Base-by-base conservation (phyloP, 2,888 invertebrate genomes). In the Lycocerus yunnanus region DNA sequence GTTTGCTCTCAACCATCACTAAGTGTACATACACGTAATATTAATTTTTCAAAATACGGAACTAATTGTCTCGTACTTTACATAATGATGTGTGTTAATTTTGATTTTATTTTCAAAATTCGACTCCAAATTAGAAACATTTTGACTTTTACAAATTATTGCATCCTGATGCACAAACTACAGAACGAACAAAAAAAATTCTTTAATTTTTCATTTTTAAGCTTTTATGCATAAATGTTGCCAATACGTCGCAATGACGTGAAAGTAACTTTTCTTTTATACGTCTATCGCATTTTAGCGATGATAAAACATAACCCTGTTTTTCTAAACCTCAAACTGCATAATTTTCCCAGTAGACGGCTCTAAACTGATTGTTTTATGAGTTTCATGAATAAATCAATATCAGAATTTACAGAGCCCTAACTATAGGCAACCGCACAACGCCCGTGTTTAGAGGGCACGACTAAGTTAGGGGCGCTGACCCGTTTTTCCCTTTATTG, bases 1-100 rank as follows among this genome's bases (percentile, higher is more conserved):
- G 73, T 66, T 75, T 72, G 77, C 77, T 73, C 67, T 74, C 77
- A 66, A 73, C 77, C 77, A 73, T 69, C 66, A 72, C 77, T 75
- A 74, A 74, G 72, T 69, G 72, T 69, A 72, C 70, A 69, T 18
- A 18, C 20, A 63, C 61, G 18, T 18, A 67, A 73, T 73, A 73
- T 73, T 70, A 69, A 73, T 43, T 43, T 43, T 43, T 43, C 43
- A 43, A 43, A 43, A 43, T 43, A 43, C 43, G 43, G 43, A 43
- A 43, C 43, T 43, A 43, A 43, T 43, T 43, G 43, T 43, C 43
- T n/a, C n/a, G 5, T 43, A 27, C 43, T 43, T 43, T 43, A 43
- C 43, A 43, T 43, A 43, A 43, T 43, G 43, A 43, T 43, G 43
- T 43, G 43, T 43, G 43, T 43, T 43, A 43, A 43, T 43, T 43